Evolutionary conservation across 2,888 invertebrate species (phyloP).

Genomic region (Agrochola macilenta): DNA sequence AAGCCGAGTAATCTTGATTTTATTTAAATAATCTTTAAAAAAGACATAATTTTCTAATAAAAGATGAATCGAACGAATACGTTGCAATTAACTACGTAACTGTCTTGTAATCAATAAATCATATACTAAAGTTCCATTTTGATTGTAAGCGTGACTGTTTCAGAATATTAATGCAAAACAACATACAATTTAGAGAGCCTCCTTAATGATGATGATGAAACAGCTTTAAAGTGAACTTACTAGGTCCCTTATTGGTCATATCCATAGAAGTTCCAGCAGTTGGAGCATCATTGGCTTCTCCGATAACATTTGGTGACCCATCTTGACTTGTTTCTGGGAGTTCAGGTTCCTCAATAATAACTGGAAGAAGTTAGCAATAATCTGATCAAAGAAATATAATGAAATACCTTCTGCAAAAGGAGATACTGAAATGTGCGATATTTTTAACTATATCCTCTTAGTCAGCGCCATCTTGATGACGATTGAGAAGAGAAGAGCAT

Average conservation of each 20-base stretch:
- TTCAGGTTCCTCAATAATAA: background rate
- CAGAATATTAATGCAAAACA: no score
- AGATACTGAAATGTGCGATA: background rate
- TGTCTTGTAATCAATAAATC: no score
- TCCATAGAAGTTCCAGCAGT: background rate
- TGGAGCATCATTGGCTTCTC: background rate
- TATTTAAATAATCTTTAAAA: no score
- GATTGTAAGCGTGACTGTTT: no score
- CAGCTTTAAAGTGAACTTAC: conserved; percentile 20
- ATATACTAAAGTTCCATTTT: no score
- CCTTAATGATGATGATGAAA: background rate
- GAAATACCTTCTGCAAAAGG: background rate
- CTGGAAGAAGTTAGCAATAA: conserved; percentile 11
- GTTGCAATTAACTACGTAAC: no score
- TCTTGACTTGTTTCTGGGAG: conserved; percentile 23
- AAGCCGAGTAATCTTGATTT: no score
- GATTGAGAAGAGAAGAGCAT: background rate
- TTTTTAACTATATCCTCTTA: background rate
- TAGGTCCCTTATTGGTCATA: background rate
- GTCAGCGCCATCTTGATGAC: background rate
- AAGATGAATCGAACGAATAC: no score
- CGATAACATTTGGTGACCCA: conserved; percentile 26
- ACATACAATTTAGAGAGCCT: no score
- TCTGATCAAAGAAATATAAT: background rate
- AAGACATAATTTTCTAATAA: no score